A percentile compares a stretch with the other conserved stretches of the same genome.
These are phyloP conservation scores for Ochlodes sylvanus DNA, from an alignment of 2,888 invertebrate species.

Conservation along the genomic window DNA sequence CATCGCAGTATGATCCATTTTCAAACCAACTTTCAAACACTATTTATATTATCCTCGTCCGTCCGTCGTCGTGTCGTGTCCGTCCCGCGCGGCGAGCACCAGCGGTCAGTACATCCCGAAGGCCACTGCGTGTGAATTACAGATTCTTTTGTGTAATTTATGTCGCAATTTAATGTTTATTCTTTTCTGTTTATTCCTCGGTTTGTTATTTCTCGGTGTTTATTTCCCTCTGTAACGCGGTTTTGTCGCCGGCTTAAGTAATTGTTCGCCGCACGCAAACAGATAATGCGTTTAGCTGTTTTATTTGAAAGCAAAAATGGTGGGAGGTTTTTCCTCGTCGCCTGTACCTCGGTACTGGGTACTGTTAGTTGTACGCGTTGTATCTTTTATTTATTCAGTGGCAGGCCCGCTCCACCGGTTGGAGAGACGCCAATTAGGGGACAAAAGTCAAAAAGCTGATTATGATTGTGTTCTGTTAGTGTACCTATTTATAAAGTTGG, in stretches of 20 bases:
- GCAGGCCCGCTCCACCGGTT: too few species aligned
- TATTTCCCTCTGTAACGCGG: conserved; percentile 32
- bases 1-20: too few species aligned
- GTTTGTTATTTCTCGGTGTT: conserved; percentile 37
- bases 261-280: conserved; percentile 37
- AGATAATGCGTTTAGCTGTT: conserved; percentile 35
- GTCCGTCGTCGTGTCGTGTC: conserved; percentile 8
- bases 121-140: conserved; percentile 49
- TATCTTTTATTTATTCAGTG: background rate
- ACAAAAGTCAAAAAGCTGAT: too few species aligned
- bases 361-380: background rate
- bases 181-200: conserved; percentile 37
- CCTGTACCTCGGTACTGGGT: background rate
- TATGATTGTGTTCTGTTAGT: too few species aligned
- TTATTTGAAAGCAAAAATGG: conserved; percentile 21
- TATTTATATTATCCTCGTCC: background rate
- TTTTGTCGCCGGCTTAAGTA: conserved; percentile 37
- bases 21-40: too few species aligned
- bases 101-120: conserved; percentile 40
- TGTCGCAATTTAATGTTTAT: conserved; percentile 48
- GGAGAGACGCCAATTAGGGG: too few species aligned
- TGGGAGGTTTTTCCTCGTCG: background rate
- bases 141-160: conserved; percentile 51
- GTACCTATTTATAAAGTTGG: too few species aligned
- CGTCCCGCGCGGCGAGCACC: background rate